phyloP scores from a whole-genome alignment of 1,140 invertebrate genomes.

The Heliconius congener region DNA sequence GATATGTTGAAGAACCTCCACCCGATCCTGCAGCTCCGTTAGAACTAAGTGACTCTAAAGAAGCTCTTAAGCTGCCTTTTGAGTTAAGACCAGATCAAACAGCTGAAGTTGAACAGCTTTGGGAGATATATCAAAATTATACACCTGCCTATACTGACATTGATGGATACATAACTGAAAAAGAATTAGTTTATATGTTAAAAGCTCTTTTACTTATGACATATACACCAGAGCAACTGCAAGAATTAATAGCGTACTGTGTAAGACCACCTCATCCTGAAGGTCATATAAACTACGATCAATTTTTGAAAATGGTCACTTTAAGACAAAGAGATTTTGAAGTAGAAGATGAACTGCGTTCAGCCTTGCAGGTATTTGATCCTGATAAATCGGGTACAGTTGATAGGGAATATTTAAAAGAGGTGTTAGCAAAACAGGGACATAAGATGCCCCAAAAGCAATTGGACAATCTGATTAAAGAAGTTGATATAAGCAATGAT shows the following conservation, averaged over 20 bases:
- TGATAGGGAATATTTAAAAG: conserved; percentile 64
- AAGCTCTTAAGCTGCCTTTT: conserved; percentile 65
- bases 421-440: conserved; percentile 59
- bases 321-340: conserved; percentile 65
- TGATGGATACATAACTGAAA: conserved; percentile 66
- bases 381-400: conserved; percentile 56
- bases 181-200: conserved; percentile 73
- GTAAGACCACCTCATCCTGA: conserved; percentile 65
- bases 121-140: conserved; percentile 69
- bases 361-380: conserved; percentile 66
- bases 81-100: conserved; percentile 65
- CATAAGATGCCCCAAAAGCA: conserved; percentile 62
- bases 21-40: conserved; percentile 69
- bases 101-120: conserved; percentile 70
- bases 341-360: conserved; percentile 68
- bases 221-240: conserved; percentile 65
- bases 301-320: conserved; percentile 73
- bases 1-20: conserved; percentile 60
- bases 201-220: conserved; percentile 68
- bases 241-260: conserved; percentile 66
- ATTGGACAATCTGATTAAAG: conserved; percentile 69
- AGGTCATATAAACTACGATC: conserved; percentile 67
- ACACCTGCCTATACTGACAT: conserved; percentile 73
- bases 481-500: conserved; percentile 73
- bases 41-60: conserved; percentile 66